Percentiles rank a stretch among this genome's conserved stretches.
phyloP scores from a whole-genome alignment of 2,113 vertebrate species.

The Megatriorchis doriae region DNA sequence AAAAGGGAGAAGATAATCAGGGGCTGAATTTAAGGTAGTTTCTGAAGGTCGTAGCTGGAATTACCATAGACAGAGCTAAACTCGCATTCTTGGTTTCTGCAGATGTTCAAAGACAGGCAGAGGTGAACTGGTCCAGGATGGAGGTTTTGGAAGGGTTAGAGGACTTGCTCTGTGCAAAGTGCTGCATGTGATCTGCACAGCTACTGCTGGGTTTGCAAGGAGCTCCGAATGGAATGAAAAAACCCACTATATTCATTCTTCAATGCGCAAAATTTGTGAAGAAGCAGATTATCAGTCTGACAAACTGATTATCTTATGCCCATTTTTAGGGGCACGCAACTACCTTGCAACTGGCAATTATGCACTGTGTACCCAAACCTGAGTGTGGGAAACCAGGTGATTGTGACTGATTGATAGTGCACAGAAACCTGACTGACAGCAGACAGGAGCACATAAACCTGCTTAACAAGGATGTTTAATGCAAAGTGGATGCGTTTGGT shows the following conservation, averaged over 20 bases:
- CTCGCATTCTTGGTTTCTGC: background rate
- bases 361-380: background rate
- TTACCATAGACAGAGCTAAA: background rate
- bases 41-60: background rate
- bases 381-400: background rate
- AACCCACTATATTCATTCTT: fast-evolving
- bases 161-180: background rate
- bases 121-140: background rate
- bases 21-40: background rate
- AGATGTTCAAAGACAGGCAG: background rate
- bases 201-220: background rate
- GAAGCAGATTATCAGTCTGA: background rate
- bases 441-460: background rate
- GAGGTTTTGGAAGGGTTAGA: background rate
- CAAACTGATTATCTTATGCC: background rate
- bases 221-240: background rate
- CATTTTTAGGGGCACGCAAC: background rate
- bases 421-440: slow-evolving; percentile 12
- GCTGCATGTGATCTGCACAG: background rate
- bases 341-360: background rate
- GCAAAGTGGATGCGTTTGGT: slow-evolving; percentile 7
- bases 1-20: background rate
- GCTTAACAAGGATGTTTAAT: slow-evolving; percentile 39
- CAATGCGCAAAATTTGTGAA: background rate
- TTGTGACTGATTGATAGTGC: background rate